Conservation (phyloP, 1,140 invertebrate species). For the Dinothrombium tinctorium region DNA sequence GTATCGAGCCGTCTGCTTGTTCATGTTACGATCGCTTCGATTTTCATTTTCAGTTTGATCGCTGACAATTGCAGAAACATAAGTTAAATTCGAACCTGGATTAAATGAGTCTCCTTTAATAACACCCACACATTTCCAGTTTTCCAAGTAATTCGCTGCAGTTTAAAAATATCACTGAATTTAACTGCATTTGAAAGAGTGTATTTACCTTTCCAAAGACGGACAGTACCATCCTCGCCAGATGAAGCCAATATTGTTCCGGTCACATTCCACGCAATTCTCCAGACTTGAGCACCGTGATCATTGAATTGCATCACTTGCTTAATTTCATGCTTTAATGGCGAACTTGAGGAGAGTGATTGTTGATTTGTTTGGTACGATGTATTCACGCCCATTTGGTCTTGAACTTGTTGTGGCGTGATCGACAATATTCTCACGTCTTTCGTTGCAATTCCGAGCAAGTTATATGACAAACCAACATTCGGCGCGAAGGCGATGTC, state of each 20-base stretch:
- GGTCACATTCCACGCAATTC: slow-evolving; percentile 82
- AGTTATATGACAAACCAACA: slow-evolving; percentile 70
- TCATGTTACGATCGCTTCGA: neutral
- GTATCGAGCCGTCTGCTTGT: neutral
- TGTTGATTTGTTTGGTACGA: neutral
- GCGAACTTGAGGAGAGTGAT: neutral
- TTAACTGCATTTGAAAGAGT: neutral
- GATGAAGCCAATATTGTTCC: slow-evolving; percentile 80
- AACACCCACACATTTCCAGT: slow-evolving; percentile 62
- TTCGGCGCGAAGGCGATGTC: slow-evolving; percentile 92
- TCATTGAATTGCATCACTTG: slow-evolving; percentile 58
- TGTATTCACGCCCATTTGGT: neutral
- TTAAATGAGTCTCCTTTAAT: slow-evolving; percentile 30
- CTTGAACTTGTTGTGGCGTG: slow-evolving; percentile 6
- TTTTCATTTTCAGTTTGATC: neutral
- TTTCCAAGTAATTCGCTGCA: slow-evolving; percentile 64
- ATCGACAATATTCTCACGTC: slow-evolving; percentile 47
- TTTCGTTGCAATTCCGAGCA: slow-evolving; percentile 68
- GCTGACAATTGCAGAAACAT: neutral
- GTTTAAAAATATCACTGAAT: slow-evolving; percentile 25
- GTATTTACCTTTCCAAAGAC: slow-evolving; percentile 64
- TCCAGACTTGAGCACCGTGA: slow-evolving; percentile 45
- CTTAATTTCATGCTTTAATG: slow-evolving; percentile 34
- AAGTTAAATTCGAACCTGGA: neutral
- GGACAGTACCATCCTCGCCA: slow-evolving; percentile 76